Base-by-base conservation (phyloP, 64 coral and sea anemone species). In the Stylophora pistillata region DNA sequence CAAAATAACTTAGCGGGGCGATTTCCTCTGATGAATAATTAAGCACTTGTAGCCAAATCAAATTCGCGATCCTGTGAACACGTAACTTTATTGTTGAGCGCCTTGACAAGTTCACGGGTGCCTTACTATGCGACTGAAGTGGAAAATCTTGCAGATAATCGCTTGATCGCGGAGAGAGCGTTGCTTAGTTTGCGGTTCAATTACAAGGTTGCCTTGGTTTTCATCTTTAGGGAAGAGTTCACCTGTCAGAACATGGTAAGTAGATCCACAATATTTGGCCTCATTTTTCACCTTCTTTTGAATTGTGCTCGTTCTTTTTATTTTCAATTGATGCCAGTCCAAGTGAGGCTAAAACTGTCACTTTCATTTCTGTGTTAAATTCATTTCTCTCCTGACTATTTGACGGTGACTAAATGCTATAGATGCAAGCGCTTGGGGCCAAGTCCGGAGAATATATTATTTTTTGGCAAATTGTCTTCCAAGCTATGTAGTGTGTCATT, bases 101-200 rank as follows among this genome's bases (percentile, higher is more conserved):
- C 27, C 53, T 57, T 47, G n/a, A n/a, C 75, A 55, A 78, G 75
- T 52, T 56, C 9, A n/a, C 75, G 26, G 75, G 75, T 78, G 75
- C 53, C 7, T 10, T 56, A 78, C 56, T 78, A 53, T 78, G 52
- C n/a, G 21, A 25, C 9, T 27, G 9, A 56, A 78, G 75, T 78
- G 75, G 52, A 78, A 78, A 78, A 78, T 78, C 47, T 78, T 53
- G n/a, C 23, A 68, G 64, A 21, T n/a, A 6, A 68, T 68, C 64
- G 64, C 26, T 68, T 60, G 23, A 68, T 68, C 64, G n/a, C 20
- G 21, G 64, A 68, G 64, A 21, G 64, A 68, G 64, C 64, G 64
- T 68, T 11, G 14, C 75, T 25, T 52, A 28, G 53, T 78, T 78
- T 56, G 34, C 53, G 32, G 37, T 78, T 47, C 23, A 56, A 15